Evolutionary conservation across 2,113 vertebrate species (phyloP).

Genomic region (Brienomyrus longianalis): DNA sequence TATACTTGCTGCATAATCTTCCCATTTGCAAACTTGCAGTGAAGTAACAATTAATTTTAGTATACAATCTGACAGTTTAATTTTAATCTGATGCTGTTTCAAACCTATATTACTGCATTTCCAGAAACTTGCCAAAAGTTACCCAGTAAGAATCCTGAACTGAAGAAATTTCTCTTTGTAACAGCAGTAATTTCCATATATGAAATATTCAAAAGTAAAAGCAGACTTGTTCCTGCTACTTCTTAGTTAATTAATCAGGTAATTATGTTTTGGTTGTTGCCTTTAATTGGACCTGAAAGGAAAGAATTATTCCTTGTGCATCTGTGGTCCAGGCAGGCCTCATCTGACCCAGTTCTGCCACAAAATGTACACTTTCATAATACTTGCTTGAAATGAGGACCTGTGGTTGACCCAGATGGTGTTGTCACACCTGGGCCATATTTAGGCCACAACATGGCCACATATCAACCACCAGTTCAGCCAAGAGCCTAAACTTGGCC

Average conservation of each 20-base stretch:
- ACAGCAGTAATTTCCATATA: background rate
- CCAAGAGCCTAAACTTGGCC: background rate
- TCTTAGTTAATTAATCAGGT: background rate
- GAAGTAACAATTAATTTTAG: background rate
- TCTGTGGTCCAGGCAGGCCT: background rate
- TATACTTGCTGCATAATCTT: background rate
- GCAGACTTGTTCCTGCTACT: background rate
- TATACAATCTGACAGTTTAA: background rate
- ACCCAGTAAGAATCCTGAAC: background rate
- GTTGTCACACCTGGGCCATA: constrained; percentile 2
- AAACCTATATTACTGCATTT: background rate
- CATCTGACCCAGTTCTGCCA: background rate
- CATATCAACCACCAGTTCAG: background rate
- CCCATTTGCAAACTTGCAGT: background rate
- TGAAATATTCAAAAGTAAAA: background rate
- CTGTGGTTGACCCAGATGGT: background rate
- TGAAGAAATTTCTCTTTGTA: background rate
- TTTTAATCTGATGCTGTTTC: background rate
- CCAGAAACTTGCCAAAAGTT: background rate
- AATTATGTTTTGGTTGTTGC: background rate
- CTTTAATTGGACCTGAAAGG: background rate
- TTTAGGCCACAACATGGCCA: background rate
- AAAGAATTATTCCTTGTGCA: background rate
- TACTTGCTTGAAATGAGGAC: background rate
- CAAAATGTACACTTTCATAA: background rate